Evolutionary conservation across 2,888 invertebrate genomes (phyloP), one percentile per base, ranked within the genome.

Genomic region (Orthonevra nobilis): DNA sequence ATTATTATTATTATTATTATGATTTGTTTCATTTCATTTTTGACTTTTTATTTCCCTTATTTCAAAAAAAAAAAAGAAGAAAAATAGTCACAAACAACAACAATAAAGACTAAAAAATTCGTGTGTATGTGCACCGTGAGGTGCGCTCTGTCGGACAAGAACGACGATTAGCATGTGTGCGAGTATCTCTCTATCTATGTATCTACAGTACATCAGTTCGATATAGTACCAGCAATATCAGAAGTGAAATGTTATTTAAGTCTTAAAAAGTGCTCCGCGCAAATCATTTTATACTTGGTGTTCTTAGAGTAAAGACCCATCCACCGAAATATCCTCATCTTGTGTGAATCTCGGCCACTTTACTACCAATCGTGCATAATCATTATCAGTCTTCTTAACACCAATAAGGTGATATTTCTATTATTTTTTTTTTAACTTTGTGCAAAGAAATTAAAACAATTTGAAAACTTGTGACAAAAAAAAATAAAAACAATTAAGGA

Each of bases 241-340:
- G 83, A 83, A 83, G 83, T 82, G 82, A 84, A 84, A 83, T 86
- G 86, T 88, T 88, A 88, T 88, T 88, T 88, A 88, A 88, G 88
- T 85, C 87, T 86, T 86, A 82, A 87, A 88, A 87, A 88, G 86
- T 85, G 87, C 85, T 86, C 86, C 85, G 88, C 84, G 86, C 88
- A 88, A 88, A 88, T 88, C 88, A 88, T 87, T 88, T 88, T 87
- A 86, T 86, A 88, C 86, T 88, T 86, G 88, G 87, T 83, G 84
- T 88, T 88, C 88, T 88, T 86, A 86, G 86, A 86, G 87, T 84
- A 85, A 86, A 86, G 87, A 88, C 87, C 86, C 70, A 79, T 79
- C 68, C 58, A 64, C 56, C 75, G 9, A 73, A 73, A 54, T 46
- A 56, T 56, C 56, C 56, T 68, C n/a, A n/a, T 19, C 36, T 50